A percentile compares a stretch with the other conserved stretches of the same genome.
These are phyloP conservation scores for Dipus sagitta DNA, from an alignment of 2,797 vertebrate species.

Conservation along the genomic window DNA sequence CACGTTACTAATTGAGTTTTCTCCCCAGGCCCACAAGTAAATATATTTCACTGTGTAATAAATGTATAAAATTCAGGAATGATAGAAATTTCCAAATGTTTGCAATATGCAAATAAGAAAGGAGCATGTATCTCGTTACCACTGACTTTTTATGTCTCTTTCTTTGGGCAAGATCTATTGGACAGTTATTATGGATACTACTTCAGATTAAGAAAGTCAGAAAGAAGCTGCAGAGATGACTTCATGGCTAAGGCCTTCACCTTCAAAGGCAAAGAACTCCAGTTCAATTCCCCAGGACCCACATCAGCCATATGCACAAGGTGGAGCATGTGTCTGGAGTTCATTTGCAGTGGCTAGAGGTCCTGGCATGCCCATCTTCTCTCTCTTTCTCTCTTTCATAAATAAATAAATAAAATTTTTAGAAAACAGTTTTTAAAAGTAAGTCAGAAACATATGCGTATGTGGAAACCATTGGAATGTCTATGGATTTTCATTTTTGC, in stretches of 20 bases:
- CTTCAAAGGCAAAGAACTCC: no score
- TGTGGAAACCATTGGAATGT: neutral
- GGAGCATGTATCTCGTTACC: neutral
- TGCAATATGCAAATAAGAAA: slow-evolving; percentile 21
- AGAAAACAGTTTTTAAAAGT: no score
- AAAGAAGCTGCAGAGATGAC: neutral
- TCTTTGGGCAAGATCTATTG: neutral
- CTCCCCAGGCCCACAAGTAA: no score
- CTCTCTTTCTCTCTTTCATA: no score
- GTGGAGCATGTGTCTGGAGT: no score
- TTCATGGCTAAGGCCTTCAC: no score
- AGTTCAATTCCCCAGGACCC: no score
- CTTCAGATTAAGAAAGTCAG: neutral
- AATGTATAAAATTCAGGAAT: slow-evolving; percentile 15
- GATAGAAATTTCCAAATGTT: neutral
- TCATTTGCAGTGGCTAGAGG: no score
- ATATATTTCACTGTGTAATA: slow-evolving; percentile 1
- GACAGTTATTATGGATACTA: neutral
- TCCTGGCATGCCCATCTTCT: no score
- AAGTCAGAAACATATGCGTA: neutral
- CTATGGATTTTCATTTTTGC: neutral
- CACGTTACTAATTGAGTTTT: no score
- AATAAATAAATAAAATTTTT: no score
- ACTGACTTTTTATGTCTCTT: neutral
- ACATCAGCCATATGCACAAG: no score